These are phyloP conservation scores for Antennarius striatus DNA, from an alignment of 2,113 vertebrate species.

Conservation along the genomic window DNA sequence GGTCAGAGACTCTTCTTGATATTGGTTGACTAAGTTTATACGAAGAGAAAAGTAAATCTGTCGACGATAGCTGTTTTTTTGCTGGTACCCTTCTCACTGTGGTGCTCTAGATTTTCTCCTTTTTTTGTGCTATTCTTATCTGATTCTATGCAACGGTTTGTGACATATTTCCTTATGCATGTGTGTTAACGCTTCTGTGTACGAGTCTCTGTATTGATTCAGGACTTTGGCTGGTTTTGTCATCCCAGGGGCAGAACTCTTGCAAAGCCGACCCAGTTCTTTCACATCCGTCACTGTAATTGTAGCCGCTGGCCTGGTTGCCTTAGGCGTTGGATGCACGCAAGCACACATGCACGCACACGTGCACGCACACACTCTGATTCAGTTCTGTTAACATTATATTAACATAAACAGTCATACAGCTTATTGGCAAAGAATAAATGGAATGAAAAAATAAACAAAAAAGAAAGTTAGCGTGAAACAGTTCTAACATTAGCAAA, in stretches of 20 bases:
- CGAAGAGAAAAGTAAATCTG: background rate
- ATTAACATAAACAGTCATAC: too few species aligned
- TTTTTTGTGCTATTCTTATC: constrained; percentile 25
- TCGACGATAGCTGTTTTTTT: background rate
- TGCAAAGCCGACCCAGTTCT: constrained; percentile 80
- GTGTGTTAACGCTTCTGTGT: constrained; percentile 36
- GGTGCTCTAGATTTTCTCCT: background rate
- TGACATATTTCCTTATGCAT: constrained; percentile 32
- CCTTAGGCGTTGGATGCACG: constrained; percentile 55
- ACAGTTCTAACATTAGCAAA: too few species aligned
- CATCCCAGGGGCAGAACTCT: constrained; percentile 74
- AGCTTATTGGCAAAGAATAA: too few species aligned
- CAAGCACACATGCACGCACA: constrained; percentile 15
- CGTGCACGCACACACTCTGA: background rate
- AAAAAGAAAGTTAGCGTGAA: too few species aligned
- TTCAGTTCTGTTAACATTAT: background rate
- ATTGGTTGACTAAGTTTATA: constrained; percentile 19
- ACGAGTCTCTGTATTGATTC: constrained; percentile 63
- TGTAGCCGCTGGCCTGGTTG: constrained; percentile 78
- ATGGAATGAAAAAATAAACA: too few species aligned
- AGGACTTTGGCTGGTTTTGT: constrained; percentile 75
- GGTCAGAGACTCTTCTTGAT: constrained; percentile 33
- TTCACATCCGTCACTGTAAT: constrained; percentile 81
- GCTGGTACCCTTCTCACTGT: constrained; percentile 19
- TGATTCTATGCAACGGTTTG: constrained; percentile 40